phyloP scores from a whole-genome alignment of 2,113 vertebrate genomes.

The Pitta sordida region DNA sequence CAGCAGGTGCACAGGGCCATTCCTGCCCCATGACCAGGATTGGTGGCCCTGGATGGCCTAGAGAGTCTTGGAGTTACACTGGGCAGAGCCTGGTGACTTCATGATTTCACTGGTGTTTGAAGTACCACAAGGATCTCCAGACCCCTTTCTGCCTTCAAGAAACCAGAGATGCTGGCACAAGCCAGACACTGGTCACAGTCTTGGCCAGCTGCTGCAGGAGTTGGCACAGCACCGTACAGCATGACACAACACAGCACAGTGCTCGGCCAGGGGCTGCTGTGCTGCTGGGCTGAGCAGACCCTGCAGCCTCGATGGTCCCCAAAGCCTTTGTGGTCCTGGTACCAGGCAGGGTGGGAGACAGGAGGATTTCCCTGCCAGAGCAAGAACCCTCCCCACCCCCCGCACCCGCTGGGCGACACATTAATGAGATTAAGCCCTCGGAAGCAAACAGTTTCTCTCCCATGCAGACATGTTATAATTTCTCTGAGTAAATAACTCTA shows the following conservation, averaged over 20 bases:
- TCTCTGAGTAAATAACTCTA: slow-evolving; percentile 54
- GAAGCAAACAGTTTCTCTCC: slow-evolving; percentile 52
- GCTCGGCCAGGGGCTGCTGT: not conserved
- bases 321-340: fast-evolving
- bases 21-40: not conserved
- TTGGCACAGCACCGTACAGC: not conserved
- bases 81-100: not conserved
- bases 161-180: not conserved
- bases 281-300: not conserved
- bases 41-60: fast-evolving
- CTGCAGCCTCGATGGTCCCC: not conserved
- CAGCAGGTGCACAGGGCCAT: not conserved
- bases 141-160: not conserved
- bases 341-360: not conserved
- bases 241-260: too few relatives aligned
- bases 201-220: not conserved
- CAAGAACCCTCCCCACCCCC: not conserved
- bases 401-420: not conserved
- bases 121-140: fast-evolving
- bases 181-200: not conserved
- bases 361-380: not conserved
- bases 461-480: slow-evolving; percentile 58
- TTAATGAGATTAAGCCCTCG: slow-evolving; percentile 49
- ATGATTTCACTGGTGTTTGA: not conserved
- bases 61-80: fast-evolving